Evolutionary conservation across 2,113 vertebrate species (phyloP), one percentile per base, ranked within the genome.

Genomic region (Muscicapa adusta): DNA sequence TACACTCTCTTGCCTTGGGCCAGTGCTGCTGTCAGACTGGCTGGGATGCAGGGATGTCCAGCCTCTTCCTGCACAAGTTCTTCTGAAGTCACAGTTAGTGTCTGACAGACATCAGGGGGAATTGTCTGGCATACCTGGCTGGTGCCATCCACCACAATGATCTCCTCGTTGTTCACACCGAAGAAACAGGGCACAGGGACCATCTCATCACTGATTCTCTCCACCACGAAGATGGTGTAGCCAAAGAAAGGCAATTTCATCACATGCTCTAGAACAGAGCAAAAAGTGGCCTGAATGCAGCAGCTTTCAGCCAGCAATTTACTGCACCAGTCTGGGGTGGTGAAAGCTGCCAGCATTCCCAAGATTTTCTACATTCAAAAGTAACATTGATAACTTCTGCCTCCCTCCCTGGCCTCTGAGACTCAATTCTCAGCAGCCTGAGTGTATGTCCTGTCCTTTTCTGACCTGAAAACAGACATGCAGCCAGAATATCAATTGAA

Each of bases 201-300:
- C 1, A 47, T 71, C 6, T 57, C 38, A 18, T 97, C 94, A 0
- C 98, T 99, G 77, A 98, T 97, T 48, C 98, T 98, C 86, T 98
- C 89, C n/a, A 97, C 98, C 2, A 79, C 6, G 66, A 98, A 99
- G 24, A 90, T 72, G 10, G 92, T 98, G 73, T 98, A 98, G 79
- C 98, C 98, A 66, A 99, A 99, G 91, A 99, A 96, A 22, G 98
- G 98, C 82, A 98, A 78, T 53, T 82, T 82, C 36, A 96, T 97
- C 36, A 97, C 16, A 0, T 95, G 67, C 80, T 98, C 99, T 99
- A 96, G 23, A 62, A 92, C 24, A 25, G 67, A 70, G 73, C 45
- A 85, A 19, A 57, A 20, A 14, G 58, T 51, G 28, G 16, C 43
- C 61, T 77, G 58, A 68, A 82, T 36, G 26, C 43, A 89, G 63